Evolutionary conservation across 2,113 vertebrate species (phyloP).

Genomic region (Amphiprion percula): DNA sequence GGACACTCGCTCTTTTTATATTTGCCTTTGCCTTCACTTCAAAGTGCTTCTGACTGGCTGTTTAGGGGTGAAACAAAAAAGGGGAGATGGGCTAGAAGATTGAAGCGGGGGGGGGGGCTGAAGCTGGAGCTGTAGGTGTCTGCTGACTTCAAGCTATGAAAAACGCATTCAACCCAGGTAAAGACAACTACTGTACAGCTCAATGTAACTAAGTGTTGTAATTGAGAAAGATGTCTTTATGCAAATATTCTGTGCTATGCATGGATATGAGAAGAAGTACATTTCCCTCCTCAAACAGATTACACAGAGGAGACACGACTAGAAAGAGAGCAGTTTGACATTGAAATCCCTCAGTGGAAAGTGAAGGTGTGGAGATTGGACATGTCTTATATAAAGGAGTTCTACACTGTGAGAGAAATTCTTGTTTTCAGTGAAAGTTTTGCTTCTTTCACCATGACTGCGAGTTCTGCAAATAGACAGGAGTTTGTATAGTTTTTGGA

Average conservation of each 20-base stretch:
- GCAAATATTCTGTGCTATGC: constrained; percentile 6
- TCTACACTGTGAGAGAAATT: constrained; percentile 34
- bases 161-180: background rate
- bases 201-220: background rate
- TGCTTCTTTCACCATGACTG: constrained; percentile 17
- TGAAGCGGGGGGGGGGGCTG: background rate
- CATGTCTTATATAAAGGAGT: background rate
- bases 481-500: background rate
- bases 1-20: constrained; percentile 67
- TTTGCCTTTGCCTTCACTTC: constrained; percentile 74
- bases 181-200: constrained; percentile 6
- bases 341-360: constrained; percentile 32
- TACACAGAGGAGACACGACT: constrained; percentile 1
- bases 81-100: constrained; percentile 4
- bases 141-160: constrained; percentile 14
- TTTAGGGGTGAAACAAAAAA: constrained; percentile 42
- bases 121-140: constrained; percentile 7
- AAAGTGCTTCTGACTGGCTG: constrained; percentile 64
- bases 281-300: constrained; percentile 18
- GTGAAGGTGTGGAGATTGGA: constrained; percentile 24
- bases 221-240: background rate
- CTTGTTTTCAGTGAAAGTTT: constrained; percentile 29
- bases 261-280: constrained; percentile 22
- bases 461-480: background rate
- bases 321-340: constrained; percentile 37